Percentiles rank a stretch among this genome's conserved stretches.
Evolutionary conservation across 2,113 vertebrate species (phyloP).

Genomic region (Pygoscelis antarcticus): DNA sequence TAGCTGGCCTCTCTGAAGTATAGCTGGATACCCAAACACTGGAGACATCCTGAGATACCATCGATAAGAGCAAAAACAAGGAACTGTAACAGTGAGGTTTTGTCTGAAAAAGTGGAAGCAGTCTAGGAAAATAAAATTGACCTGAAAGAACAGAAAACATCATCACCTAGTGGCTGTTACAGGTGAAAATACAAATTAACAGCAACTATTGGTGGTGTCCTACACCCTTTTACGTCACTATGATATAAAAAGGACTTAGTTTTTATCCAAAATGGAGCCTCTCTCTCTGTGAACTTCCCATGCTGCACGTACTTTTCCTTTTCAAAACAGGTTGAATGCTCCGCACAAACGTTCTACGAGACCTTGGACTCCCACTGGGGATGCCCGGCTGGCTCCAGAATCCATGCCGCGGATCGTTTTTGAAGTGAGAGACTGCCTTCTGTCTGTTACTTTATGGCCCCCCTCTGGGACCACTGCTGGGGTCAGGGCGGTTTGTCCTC

Average conservation of each 20-base stretch:
- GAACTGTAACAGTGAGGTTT: not conserved
- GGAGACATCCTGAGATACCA: not conserved
- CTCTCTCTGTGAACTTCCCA: not conserved
- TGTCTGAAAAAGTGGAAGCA: not conserved
- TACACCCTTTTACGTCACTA: not conserved
- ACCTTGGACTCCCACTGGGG: not conserved
- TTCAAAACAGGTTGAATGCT: not conserved
- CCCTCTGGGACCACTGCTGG: not conserved
- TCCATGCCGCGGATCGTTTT: fast-evolving
- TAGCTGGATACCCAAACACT: not conserved
- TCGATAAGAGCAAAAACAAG: not conserved
- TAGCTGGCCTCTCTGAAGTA: not conserved
- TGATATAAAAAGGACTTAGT: not conserved
- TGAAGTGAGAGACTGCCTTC: not conserved
- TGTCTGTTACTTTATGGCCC: not conserved
- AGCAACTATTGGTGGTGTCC: not conserved
- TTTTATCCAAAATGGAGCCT: not conserved
- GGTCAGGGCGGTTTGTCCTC: not conserved
- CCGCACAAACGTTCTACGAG: no score
- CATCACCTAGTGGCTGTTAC: not conserved
- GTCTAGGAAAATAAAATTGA: not conserved
- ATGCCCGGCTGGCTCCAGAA: not conserved
- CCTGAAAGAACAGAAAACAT: not conserved
- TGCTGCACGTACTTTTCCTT: not conserved
- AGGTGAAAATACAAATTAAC: not conserved